Base-by-base conservation (phyloP, 2,113 vertebrate species). In the Miniopterus natalensis region DNA sequence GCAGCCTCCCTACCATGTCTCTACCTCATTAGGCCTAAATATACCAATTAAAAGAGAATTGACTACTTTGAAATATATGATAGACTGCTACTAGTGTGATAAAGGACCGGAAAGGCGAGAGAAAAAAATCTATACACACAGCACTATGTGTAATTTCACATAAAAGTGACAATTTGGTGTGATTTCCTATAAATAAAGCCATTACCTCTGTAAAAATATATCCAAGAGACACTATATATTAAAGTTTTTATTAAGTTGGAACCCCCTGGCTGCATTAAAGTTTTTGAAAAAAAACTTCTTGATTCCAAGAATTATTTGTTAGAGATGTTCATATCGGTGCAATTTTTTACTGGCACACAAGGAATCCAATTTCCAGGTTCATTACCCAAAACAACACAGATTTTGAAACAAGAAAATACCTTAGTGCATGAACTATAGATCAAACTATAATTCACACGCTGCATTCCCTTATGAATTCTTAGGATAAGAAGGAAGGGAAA, bases 311-410 rank as follows among this genome's bases (percentile, higher is more conserved):
- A 98, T 98, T 98, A 97, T 95, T 95, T 97, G 83, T 89, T 95
- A 94, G 93, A 97, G 92, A 96, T 97, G 96, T 8, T 45, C 78
- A 90, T 92, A 96, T 88, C 92, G 95, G 90, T 90, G 94, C 79
- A 96, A 96, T 98, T 97, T 97, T 98, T 99, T 98, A 98, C 96
- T 98, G 98, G 96, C 79, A 97, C 96, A 97, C 96, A 98, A 97
- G 68, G 96, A 98, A 98, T 98, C 96, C 98, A 99, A 98, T 98
- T 99, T 98, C 98, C 96, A 98, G 98, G 98, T 98, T 98, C 98
- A 98, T 98, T 98, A 98, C 98, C 97, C 98, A 98, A 99, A 98
- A 98, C 97, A 98, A 98, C 98, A 98, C 9, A 98, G 97, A 98
- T 98, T 98, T 98, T 98, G 98, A 99, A 98, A 99, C 98, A 98